phyloP scores from a whole-genome alignment of 2,113 vertebrate genomes.

The Notarius quadriscutis region DNA sequence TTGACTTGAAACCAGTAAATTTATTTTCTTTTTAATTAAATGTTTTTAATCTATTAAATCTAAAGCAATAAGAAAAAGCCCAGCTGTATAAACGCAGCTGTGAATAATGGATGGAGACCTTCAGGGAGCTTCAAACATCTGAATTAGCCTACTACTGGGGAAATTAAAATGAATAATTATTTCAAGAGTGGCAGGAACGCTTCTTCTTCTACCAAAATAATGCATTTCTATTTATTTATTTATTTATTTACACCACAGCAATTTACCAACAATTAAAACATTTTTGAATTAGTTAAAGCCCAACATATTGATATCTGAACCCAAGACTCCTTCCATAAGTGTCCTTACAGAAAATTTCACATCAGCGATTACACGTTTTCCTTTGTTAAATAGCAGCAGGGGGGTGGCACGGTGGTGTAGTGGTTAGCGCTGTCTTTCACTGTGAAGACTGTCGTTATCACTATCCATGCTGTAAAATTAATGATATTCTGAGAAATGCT shows the following conservation, averaged over 20 bases:
- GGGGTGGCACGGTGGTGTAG: too few species aligned
- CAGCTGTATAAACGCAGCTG: conserved; percentile 29
- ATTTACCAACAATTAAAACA: not conserved
- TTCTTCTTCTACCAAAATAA: not conserved
- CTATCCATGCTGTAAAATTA: too few species aligned
- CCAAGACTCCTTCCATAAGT: not conserved
- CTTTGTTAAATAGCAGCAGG: not conserved
- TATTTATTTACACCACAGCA: not conserved
- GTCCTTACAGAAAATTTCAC: not conserved
- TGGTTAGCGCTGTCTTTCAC: too few species aligned
- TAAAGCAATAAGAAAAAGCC: not conserved
- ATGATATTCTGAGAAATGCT: too few species aligned
- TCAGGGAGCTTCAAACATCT: not conserved
- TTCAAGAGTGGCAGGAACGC: not conserved
- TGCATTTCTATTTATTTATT: not conserved
- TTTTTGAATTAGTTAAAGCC: not conserved
- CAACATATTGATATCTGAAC: not conserved
- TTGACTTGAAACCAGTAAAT: not conserved
- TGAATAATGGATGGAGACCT: not conserved
- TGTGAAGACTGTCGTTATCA: too few species aligned
- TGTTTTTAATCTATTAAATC: not conserved
- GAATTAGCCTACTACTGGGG: conserved; percentile 18
- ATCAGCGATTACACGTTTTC: not conserved
- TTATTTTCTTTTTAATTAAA: not conserved
- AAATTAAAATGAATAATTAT: not conserved